Conservation (phyloP, 2,888 invertebrate species). For the Crepidodera aurea region DNA sequence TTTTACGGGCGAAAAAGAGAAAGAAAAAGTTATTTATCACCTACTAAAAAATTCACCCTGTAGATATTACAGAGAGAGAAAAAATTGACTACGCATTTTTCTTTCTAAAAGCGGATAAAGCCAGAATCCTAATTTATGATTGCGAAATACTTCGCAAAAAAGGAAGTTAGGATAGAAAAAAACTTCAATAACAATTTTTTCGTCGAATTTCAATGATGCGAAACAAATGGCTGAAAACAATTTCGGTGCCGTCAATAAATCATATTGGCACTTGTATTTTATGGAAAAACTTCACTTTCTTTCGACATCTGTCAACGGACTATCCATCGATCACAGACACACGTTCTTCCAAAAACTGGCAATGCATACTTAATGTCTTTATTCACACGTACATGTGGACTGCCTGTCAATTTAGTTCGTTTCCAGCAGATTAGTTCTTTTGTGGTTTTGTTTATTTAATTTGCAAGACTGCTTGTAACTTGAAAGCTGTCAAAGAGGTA, state of each 20-base stretch:
- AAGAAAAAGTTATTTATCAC: too few relatives aligned
- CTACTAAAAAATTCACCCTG: too few relatives aligned
- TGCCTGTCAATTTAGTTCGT: neutral
- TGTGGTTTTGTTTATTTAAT: too few relatives aligned
- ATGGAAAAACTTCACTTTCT: slow-evolving; percentile 52
- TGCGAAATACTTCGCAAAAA: neutral
- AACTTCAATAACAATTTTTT: neutral
- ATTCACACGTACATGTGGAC: neutral
- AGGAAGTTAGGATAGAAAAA: neutral
- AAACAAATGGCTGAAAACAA: slow-evolving; percentile 42
- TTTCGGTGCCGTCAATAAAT: slow-evolving; percentile 45
- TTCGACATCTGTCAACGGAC: slow-evolving; percentile 52
- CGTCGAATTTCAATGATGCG: slow-evolving; percentile 26
- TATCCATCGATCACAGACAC: slow-evolving; percentile 50
- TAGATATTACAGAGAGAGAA: too few relatives aligned
- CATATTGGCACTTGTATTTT: slow-evolving; percentile 50
- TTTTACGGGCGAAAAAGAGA: too few relatives aligned
- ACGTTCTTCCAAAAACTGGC: slow-evolving; percentile 27
- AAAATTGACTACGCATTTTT: too few relatives aligned
- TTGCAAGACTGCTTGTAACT: too few relatives aligned
- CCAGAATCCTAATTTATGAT: too few relatives aligned
- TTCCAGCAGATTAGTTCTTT: too few relatives aligned
- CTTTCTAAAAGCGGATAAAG: too few relatives aligned
- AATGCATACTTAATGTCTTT: slow-evolving; percentile 22
- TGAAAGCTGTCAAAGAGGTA: too few relatives aligned